Evolutionary conservation across 2,797 vertebrate genomes (phyloP), one percentile per base, ranked within the genome.

Genomic region (Eulemur albifrons): DNA sequence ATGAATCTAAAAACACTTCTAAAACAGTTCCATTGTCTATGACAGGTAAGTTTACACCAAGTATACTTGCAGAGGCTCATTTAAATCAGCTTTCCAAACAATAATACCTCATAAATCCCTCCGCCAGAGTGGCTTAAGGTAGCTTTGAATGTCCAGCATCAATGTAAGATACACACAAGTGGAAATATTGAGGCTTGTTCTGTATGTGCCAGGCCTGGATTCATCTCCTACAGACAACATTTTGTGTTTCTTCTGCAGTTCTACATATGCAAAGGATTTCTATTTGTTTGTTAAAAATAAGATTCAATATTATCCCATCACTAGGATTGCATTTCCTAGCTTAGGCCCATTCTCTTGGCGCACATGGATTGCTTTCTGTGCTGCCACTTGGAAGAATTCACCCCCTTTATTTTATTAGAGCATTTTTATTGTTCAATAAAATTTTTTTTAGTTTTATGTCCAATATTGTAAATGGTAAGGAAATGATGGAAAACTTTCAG

Each of bases 71-170:
- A 15, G 98, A 98, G 96, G 97, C 88, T 73, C 98, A 99, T 65
- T 93, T 99, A 97, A 98, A 99, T 94, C 98, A 97, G 91, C 86
- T 94, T 38, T 96, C 97, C 0, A 96, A 99, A 81, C 77, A 98
- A 32, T 99, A 98, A 27, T 99, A 98, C 20, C 27, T 99, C 81
- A 96, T 99, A 95, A 99, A 98, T 15, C 80, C 93, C 1, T 98
- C 98, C n/a, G 5, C 76, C 96, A 97, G 99, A 76, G 98, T 98
- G 97, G 99, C 98, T 14, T 97, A 88, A 40, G 98, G 99, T 98
- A 98, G 97, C 96, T 99, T 98, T 96, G 96, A 98, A 98, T 98
- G 98, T 94, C 94, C 98, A 85, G 97, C 98, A 80, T 98, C 89
- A 45, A 5, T 13, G 38, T 32, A 86, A 30, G 65, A 6, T 98